A percentile compares a stretch with the other conserved stretches of the same genome.
phyloP scores from a whole-genome alignment of 1,140 invertebrate genomes.

The Anagrus nilaparvatae region DNA sequence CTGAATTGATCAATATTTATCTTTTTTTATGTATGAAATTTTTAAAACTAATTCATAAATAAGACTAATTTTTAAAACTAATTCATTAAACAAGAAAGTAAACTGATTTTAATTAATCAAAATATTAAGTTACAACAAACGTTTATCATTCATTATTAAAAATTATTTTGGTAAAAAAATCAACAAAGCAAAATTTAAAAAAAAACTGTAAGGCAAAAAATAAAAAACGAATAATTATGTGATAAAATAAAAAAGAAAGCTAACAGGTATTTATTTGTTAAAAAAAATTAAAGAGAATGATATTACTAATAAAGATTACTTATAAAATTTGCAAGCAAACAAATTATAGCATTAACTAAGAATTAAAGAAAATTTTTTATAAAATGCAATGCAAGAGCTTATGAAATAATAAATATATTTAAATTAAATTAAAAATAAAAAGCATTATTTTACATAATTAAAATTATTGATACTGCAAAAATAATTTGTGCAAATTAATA shows the following conservation, averaged over 20 bases:
- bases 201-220: not conserved
- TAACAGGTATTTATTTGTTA: not conserved
- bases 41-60: too few relatives aligned
- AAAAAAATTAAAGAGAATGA: not conserved
- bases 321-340: not conserved
- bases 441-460: constrained; percentile 10
- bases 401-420: not conserved
- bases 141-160: too few relatives aligned
- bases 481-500: constrained; percentile 13
- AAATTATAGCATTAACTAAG: too few relatives aligned
- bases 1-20: constrained; percentile 35
- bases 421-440: constrained; percentile 13
- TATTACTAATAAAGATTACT: not conserved
- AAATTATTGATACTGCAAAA: constrained; percentile 10
- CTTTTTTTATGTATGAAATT: too few relatives aligned
- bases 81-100: too few relatives aligned
- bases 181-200: not conserved
- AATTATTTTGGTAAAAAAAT: not conserved
- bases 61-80: too few relatives aligned
- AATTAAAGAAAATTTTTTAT: too few relatives aligned
- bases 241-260: too few relatives aligned
- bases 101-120: too few relatives aligned
- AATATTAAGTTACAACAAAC: too few relatives aligned
- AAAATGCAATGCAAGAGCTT: not conserved
- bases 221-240: not conserved